A percentile compares a stretch with the other conserved stretches of the same genome.
Evolutionary conservation across 2,797 vertebrate genomes (phyloP).

Genomic region (Arrhamphus sclerolepis): DNA sequence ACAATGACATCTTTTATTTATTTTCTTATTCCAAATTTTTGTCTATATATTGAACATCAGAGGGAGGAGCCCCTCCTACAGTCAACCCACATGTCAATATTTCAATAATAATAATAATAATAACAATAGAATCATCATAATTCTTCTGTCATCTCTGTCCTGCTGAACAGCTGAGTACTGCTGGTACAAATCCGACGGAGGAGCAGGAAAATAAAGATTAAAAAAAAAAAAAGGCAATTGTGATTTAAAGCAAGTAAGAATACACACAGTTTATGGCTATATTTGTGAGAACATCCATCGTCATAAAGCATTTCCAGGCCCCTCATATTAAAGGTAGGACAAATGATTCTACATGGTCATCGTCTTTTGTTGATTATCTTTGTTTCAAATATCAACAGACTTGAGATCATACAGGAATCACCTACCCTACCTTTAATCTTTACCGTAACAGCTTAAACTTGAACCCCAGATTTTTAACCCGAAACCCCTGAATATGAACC

Average conservation of each 20-base stretch:
- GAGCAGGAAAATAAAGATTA: conserved; percentile 12
- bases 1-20: conserved; percentile 20
- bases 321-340: neutral
- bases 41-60: conserved; percentile 78
- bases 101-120: conserved; percentile 60
- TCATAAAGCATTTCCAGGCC: neutral
- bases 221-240: conserved; percentile 18
- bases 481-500: neutral
- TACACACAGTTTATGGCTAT: conserved; percentile 8
- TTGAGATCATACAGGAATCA: too few relatives aligned
- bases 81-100: conserved; percentile 63
- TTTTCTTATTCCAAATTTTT: conserved; percentile 76
- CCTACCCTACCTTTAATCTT: too few relatives aligned
- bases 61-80: conserved; percentile 59
- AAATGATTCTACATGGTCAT: too few relatives aligned
- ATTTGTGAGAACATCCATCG: conserved; percentile 1
- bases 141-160: conserved; percentile 40
- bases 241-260: conserved; percentile 5
- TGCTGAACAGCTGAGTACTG: conserved; percentile 44
- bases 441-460: neutral
- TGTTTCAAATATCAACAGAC: too few relatives aligned
- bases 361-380: too few relatives aligned
- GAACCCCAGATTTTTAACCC: neutral
- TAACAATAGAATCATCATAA: conserved; percentile 62
- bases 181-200: conserved; percentile 55